Percentiles rank a stretch among this genome's conserved stretches.
phyloP scores from a whole-genome alignment of 2,797 vertebrate genomes.

The Eidolon dupreanum region DNA sequence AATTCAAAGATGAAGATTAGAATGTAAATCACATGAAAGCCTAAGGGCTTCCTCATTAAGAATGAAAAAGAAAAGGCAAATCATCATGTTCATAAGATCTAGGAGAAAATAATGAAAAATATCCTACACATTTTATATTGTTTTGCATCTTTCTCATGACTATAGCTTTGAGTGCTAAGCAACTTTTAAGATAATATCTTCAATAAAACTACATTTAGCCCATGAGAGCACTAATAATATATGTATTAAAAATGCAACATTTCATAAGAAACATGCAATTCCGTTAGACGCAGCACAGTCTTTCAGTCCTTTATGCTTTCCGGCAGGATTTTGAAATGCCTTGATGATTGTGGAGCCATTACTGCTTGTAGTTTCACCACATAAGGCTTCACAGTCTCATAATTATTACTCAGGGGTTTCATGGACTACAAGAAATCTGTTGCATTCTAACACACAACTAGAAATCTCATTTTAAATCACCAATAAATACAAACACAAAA shows the following conservation, averaged over 20 bases:
- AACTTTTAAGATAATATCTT: slow-evolving; percentile 55
- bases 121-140: slow-evolving; percentile 20
- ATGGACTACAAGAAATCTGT: neutral
- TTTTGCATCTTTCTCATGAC: slow-evolving; percentile 21
- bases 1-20: slow-evolving; percentile 31
- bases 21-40: slow-evolving; percentile 16
- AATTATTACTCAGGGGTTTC: slow-evolving; percentile 57
- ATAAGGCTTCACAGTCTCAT: slow-evolving; percentile 42
- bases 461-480: slow-evolving; percentile 58
- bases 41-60: neutral
- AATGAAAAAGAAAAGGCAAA: neutral
- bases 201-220: slow-evolving; percentile 60
- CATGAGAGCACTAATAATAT: slow-evolving; percentile 42
- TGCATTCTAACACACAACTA: slow-evolving; percentile 29
- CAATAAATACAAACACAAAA: slow-evolving; percentile 67
- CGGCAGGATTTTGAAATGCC: slow-evolving; percentile 44
- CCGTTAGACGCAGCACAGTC: slow-evolving; percentile 24
- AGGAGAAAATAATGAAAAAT: slow-evolving; percentile 30
- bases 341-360: neutral
- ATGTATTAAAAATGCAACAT: slow-evolving; percentile 40
- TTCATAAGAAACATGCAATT: slow-evolving; percentile 35
- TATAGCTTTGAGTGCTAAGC: neutral
- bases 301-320: slow-evolving; percentile 58
- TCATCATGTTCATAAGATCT: neutral
- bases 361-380: slow-evolving; percentile 28